Base-by-base conservation (phyloP, 1,140 invertebrate species). In the Tetragnatha versicolor region DNA sequence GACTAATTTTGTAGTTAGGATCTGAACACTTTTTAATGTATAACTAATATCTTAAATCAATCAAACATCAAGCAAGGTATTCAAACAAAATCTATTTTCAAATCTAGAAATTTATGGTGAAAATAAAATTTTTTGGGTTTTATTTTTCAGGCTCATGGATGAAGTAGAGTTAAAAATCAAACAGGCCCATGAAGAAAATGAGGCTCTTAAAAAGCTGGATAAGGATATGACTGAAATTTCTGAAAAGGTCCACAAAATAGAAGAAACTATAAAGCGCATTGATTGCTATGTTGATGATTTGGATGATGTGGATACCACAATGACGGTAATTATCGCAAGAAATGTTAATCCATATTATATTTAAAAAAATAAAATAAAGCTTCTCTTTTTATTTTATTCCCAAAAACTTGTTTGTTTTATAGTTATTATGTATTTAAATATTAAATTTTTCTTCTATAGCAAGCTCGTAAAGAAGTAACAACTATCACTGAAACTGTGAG, bases 211-310 rank as follows among this genome's bases (percentile, higher is more conserved):
- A 75, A 86, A 89, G 83, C 78, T 84, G 63, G 81, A 84, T 60
- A 47, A 88, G 82, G 88, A 89, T 80, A 90, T 93, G 75, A 89
- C 90, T 49, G 84, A 88, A 69, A 86, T 92, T 35, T 27, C 39
- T 14, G 49, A 63, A 7, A 45, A 14, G 17, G 51, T 80, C 25
- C 14, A 63, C 9, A 70, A 77, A 45, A 69, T 81, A 20, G 81
- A 79, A 31, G 68, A 78, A 22, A 51, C 65, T 27, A 72, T 80
- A 25, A 58, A 63, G 31, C 37, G 68, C n/a, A 31, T 81, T 35
- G 81, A 81, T 51, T 66, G 60, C 37, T 80, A 80, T 61, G 63
- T 72, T 14, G 61, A 63, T 47, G 79, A 80, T 69, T 22, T 76
- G 7, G 79, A 75, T 0, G 25, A 17, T 49, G 60, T 80, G 25